A percentile compares a stretch with the other conserved stretches of the same genome.
These are phyloP conservation scores for Dinoponera quadriceps DNA, from an alignment of 1,140 invertebrate species.

Conservation along the genomic window DNA sequence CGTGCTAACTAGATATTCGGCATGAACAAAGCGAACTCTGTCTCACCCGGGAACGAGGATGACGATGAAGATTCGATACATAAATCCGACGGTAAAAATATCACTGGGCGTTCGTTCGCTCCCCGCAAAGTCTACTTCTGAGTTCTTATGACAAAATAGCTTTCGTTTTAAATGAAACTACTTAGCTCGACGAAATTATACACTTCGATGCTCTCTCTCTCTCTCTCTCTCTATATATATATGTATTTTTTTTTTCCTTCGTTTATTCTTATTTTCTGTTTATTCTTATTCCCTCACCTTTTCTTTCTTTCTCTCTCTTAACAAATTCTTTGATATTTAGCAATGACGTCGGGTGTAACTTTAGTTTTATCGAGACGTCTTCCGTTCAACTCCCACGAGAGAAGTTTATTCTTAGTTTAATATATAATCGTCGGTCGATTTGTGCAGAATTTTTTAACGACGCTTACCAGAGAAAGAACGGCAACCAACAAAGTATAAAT, in stretches of 20 bases:
- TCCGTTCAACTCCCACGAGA: not conserved
- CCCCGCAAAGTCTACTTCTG: not conserved
- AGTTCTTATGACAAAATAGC: not conserved
- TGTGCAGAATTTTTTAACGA: not conserved
- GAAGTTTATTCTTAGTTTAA: not conserved
- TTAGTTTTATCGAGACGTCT: too few species aligned
- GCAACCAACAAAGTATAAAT: constrained; percentile 95
- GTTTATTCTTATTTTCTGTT: not conserved
- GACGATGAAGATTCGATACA: constrained; percentile 15
- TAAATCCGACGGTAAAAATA: not conserved
- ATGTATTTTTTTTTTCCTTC: not conserved
- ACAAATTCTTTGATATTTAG: not conserved
- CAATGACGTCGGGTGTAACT: too few species aligned
- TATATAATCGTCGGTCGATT: not conserved
- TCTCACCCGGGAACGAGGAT: too few species aligned
- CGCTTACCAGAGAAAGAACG: constrained; percentile 93
- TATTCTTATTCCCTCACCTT: not conserved
- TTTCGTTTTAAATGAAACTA: constrained; percentile 10
- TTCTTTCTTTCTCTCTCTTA: not conserved
- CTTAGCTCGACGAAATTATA: constrained; percentile 1
- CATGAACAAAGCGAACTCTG: constrained; percentile 1
- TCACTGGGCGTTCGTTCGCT: not conserved
- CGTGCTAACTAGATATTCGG: constrained; percentile 18
- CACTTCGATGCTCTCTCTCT: not conserved
- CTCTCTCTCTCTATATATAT: not conserved